Percentiles rank a stretch among this genome's conserved stretches.
Conservation (phyloP, 1,140 invertebrate species). For the Rhysida immarginata region DNA sequence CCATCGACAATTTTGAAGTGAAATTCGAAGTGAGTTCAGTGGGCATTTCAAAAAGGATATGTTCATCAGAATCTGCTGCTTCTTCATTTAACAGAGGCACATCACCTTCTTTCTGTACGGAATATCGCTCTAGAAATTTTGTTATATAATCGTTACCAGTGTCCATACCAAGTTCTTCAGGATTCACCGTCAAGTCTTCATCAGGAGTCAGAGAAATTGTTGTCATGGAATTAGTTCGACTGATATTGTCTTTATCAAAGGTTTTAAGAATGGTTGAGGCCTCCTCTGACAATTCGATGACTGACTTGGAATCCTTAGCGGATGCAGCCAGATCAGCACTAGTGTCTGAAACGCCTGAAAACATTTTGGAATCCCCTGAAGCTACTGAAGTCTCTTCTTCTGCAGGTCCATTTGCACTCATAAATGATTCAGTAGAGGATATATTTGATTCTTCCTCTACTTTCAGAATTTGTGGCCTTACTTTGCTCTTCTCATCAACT, state of each 20-base stretch:
- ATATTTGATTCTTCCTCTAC: no score
- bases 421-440: no score
- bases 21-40: conserved; percentile 7
- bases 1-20: conserved; percentile 8
- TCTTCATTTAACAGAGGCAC: neutral
- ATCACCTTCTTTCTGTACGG: conserved; percentile 23
- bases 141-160: conserved; percentile 37
- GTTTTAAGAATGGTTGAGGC: neutral
- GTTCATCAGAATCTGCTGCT: conserved; percentile 14
- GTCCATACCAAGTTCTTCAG: neutral
- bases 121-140: conserved; percentile 47
- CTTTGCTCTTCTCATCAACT: no score
- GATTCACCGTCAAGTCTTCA: neutral
- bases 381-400: no score
- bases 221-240: conserved; percentile 37
- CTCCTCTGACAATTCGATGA: no score
- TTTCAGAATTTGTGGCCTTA: no score
- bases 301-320: no score
- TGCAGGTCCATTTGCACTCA: no score
- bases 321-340: no score
- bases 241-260: neutral
- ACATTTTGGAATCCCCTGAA: no score
- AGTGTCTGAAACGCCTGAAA: no score
- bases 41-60: conserved; percentile 18
- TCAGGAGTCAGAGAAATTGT: conserved; percentile 32